Evolutionary conservation across 2,888 invertebrate genomes (phyloP).

Genomic region (Thyatira batis): DNA sequence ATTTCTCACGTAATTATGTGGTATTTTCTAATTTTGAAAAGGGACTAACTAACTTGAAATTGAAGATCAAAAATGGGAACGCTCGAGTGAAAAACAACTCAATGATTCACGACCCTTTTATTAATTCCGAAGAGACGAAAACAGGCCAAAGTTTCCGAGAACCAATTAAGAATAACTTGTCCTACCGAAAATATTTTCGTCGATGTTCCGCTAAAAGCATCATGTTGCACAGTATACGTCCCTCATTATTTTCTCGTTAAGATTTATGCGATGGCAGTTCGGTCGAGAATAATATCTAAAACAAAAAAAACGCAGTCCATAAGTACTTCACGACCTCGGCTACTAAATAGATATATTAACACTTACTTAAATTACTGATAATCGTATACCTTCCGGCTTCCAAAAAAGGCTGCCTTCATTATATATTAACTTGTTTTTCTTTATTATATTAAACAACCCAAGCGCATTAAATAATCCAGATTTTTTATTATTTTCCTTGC

Average conservation of each 20-base stretch:
- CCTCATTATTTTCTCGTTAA: slow-evolving; percentile 65
- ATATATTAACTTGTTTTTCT: too few species aligned
- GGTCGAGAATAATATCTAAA: slow-evolving; percentile 3
- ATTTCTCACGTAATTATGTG: neutral
- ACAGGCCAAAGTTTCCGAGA: slow-evolving; percentile 39
- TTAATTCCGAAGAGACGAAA: slow-evolving; percentile 23
- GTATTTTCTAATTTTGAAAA: neutral
- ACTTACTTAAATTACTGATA: neutral
- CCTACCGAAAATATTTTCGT: slow-evolving; percentile 35
- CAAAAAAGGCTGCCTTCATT: too few species aligned
- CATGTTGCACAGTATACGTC: slow-evolving; percentile 35
- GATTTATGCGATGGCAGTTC: slow-evolving; percentile 42
- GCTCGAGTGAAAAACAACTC: slow-evolving; percentile 18
- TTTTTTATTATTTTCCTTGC: too few species aligned
- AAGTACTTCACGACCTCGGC: neutral
- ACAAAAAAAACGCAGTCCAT: slow-evolving; percentile 7
- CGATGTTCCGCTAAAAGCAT: slow-evolving; percentile 39
- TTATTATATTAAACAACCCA: too few species aligned
- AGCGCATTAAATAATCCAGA: too few species aligned
- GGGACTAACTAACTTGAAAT: neutral
- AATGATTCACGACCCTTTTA: slow-evolving; percentile 30
- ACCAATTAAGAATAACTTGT: slow-evolving; percentile 56
- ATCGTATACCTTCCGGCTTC: neutral
- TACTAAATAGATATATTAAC: neutral
- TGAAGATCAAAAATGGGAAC: neutral